phyloP scores from a whole-genome alignment of 37 sponge, comb jelly and placozoan genomes.

The Hexactinellida sp. region DNA sequence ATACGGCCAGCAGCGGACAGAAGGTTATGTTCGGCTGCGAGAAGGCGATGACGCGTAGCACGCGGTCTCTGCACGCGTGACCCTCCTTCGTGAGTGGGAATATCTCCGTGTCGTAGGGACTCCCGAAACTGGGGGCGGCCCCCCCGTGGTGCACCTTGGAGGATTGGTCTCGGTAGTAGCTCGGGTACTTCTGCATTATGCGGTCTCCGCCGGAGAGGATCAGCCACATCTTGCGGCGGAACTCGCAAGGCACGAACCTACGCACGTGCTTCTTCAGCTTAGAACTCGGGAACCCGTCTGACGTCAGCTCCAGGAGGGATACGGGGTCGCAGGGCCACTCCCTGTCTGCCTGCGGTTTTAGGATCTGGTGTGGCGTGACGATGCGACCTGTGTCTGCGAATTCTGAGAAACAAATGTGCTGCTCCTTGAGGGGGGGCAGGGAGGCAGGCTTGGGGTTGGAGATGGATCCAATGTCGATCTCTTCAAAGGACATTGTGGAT shows the following conservation, averaged over 20 bases:
- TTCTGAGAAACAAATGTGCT: not conserved
- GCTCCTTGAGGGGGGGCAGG: not conserved
- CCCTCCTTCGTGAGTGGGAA: conserved; percentile 3
- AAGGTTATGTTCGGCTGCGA: not conserved
- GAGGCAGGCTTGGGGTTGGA: not conserved
- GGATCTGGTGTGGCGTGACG: not conserved
- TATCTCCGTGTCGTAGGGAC: not conserved
- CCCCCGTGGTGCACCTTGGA: not conserved
- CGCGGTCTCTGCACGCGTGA: not conserved
- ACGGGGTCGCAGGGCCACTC: not conserved
- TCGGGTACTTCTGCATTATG: not conserved
- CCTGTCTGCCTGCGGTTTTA: not conserved
- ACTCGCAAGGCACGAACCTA: not conserved
- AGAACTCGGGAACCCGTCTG: not conserved
- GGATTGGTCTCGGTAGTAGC: not conserved
- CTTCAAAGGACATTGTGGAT: not conserved
- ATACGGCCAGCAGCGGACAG: not conserved
- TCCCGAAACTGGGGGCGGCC: not conserved
- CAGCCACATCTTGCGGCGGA: conserved; percentile 4
- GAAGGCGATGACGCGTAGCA: not conserved
- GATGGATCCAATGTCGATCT: not conserved
- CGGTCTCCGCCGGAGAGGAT: not conserved
- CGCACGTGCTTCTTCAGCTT: conserved; percentile 9
- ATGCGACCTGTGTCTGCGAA: not conserved
- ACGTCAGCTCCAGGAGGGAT: not conserved